Percentiles rank a stretch among this genome's conserved stretches.
phyloP scores from a whole-genome alignment of 2,113 vertebrate genomes.

The Alectura lathami region DNA sequence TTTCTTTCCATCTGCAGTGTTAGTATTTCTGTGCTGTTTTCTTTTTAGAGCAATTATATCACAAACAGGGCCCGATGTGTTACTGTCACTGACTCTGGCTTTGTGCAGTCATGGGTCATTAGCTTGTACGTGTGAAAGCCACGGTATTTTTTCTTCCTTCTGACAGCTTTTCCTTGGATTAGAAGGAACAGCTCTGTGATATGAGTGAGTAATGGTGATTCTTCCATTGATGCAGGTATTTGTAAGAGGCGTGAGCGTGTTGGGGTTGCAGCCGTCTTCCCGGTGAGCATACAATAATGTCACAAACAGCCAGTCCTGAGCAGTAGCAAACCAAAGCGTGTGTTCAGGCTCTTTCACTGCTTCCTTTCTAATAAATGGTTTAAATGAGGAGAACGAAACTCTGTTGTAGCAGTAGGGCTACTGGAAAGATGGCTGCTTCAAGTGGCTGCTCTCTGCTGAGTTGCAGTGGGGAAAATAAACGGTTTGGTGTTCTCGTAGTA shows the following conservation, averaged over 20 bases:
- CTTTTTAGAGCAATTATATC: not conserved
- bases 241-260: not conserved
- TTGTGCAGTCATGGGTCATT: not conserved
- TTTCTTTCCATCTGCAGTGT: not conserved
- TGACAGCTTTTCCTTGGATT: not conserved
- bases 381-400: not conserved
- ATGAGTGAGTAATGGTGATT: not conserved
- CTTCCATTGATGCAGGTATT: not conserved
- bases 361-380: not conserved
- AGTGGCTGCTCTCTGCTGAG: not conserved
- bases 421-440: not conserved
- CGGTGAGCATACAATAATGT: not conserved
- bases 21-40: not conserved
- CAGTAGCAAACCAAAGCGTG: not conserved
- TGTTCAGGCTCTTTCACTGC: not conserved
- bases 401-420: not conserved
- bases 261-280: not conserved
- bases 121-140: not conserved
- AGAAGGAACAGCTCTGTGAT: not conserved
- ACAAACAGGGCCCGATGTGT: fast-evolving
- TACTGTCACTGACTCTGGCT: not conserved
- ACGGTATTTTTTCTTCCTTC: not conserved
- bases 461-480: not conserved
- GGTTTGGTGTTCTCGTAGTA: not conserved
- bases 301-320: not conserved